phyloP scores from a whole-genome alignment of 2,888 invertebrate genomes.

The Gastrophysa polygoni region DNA sequence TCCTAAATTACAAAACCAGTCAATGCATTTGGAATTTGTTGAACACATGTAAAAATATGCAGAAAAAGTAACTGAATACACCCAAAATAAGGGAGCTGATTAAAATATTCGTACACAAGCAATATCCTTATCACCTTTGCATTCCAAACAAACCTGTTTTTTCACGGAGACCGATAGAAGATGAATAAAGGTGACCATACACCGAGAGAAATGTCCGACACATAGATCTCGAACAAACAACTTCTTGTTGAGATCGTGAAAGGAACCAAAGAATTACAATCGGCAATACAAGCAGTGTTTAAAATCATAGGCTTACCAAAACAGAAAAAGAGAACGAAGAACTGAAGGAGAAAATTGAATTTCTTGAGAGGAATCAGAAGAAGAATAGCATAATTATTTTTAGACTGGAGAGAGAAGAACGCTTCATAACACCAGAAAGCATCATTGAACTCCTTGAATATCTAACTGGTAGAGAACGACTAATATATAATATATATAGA shows the following conservation, averaged over 20 bases:
- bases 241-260: not conserved
- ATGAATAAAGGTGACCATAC: too few relatives aligned
- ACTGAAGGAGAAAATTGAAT: not conserved
- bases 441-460: not conserved
- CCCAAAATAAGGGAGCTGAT: too few relatives aligned
- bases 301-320: not conserved
- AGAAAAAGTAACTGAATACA: too few relatives aligned
- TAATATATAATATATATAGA: too few relatives aligned
- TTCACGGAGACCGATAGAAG: not conserved
- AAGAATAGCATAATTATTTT: not conserved
- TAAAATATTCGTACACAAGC: not conserved
- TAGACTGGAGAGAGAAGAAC: constrained; percentile 1
- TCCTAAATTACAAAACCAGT: not conserved
- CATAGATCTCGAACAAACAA: not conserved
- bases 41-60: not conserved
- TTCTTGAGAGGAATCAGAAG: not conserved
- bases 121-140: not conserved
- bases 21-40: not conserved
- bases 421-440: not conserved
- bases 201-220: not conserved
- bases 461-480: not conserved
- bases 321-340: not conserved
- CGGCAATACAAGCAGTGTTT: not conserved
- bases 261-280: not conserved
- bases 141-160: not conserved